These are phyloP conservation scores for Entomobrya multifasciata DNA, from an alignment of 2,888 invertebrate species.

Conservation along the genomic window DNA sequence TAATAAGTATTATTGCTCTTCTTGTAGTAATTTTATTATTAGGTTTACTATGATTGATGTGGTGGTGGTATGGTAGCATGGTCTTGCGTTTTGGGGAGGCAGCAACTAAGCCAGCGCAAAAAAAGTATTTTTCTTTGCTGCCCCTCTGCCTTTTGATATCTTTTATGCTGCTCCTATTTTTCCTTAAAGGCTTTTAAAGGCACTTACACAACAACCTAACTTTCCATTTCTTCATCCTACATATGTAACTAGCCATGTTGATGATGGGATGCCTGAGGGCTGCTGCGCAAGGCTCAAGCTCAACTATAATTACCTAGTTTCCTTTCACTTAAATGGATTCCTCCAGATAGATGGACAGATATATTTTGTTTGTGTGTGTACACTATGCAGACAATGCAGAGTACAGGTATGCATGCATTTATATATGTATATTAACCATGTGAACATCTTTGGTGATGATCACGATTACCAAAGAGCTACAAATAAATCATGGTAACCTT, in stretches of 20 bases:
- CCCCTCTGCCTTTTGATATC: too few species aligned
- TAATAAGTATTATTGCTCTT: background rate
- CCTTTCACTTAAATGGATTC: constrained; percentile 62
- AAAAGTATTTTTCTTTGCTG: constrained; percentile 7
- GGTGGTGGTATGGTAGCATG: constrained; percentile 18
- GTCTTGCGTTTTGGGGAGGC: background rate
- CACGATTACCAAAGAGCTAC: background rate
- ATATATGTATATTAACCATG: too few species aligned
- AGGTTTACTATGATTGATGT: constrained; percentile 60
- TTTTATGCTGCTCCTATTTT: background rate
- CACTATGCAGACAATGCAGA: too few species aligned
- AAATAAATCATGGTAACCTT: constrained; percentile 53
- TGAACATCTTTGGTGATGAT: too few species aligned
- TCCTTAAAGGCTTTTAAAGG: too few species aligned
- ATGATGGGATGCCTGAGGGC: constrained; percentile 40
- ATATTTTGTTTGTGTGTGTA: too few species aligned
- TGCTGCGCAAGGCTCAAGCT: constrained; percentile 42
- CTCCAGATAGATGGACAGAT: too few species aligned
- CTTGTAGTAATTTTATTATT: constrained; percentile 44
- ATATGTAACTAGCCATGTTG: constrained; percentile 9
- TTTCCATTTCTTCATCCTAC: constrained; percentile 71
- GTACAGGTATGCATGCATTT: too few species aligned
- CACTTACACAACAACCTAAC: constrained; percentile 44
- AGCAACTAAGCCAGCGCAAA: constrained; percentile 10
- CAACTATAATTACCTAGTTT: constrained; percentile 65